Evolutionary conservation across 2,888 invertebrate genomes (phyloP).

Genomic region (Drosophila gaucha): DNA sequence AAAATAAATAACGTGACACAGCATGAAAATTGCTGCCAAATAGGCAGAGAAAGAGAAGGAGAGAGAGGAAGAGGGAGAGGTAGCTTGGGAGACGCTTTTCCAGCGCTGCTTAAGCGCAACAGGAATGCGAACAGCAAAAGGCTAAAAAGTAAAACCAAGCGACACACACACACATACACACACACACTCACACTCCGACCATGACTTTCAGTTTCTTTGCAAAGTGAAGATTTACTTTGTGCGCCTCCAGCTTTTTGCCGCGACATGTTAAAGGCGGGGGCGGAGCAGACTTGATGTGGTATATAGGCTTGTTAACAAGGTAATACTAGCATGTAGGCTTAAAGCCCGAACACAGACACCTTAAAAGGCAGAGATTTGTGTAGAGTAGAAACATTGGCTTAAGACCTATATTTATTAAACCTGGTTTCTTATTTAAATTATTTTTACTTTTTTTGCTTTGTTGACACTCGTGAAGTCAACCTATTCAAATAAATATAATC

Average conservation of each 20-base stretch:
- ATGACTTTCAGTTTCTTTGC: constrained; percentile 65
- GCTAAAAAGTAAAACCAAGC: constrained; percentile 58
- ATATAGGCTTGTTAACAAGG: constrained; percentile 49
- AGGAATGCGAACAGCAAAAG: constrained; percentile 26
- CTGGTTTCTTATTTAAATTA: too few species aligned
- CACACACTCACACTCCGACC: background rate
- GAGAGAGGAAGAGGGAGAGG: constrained; percentile 3
- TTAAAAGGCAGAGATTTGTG: constrained; percentile 9
- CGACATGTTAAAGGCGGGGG: constrained; percentile 35
- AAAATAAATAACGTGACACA: constrained; percentile 77
- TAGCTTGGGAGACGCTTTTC: too few species aligned
- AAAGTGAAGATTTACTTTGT: too few species aligned
- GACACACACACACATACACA: constrained; percentile 9
- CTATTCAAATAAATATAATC: too few species aligned
- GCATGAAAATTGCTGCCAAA: constrained; percentile 66
- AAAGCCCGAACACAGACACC: constrained; percentile 33
- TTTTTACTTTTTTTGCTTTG: too few species aligned
- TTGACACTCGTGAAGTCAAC: too few species aligned
- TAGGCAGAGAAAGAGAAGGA: constrained; percentile 27
- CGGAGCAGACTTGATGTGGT: background rate
- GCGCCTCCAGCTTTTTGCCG: constrained; percentile 52
- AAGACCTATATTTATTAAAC: too few species aligned
- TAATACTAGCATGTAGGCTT: constrained; percentile 25
- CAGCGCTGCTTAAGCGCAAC: constrained; percentile 7
- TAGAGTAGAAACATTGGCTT: too few species aligned